Evolutionary conservation across 1,140 invertebrate genomes (phyloP).

Genomic region (Acromyrmex echinatior): DNA sequence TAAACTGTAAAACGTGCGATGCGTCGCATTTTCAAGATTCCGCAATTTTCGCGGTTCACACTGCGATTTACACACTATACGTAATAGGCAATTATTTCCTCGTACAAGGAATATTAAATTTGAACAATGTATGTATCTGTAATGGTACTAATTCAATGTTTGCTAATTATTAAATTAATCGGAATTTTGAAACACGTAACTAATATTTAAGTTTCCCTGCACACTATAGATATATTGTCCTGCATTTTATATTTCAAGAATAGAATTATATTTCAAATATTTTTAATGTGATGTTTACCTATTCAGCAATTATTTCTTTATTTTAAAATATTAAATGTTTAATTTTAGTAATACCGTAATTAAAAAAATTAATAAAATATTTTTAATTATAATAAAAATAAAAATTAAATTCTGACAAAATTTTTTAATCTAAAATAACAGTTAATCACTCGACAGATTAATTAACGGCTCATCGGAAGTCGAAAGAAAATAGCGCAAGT

Average conservation of each 20-base stretch:
- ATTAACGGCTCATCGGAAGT: not conserved
- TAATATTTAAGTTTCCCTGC: not conserved
- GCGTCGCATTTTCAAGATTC: conserved; percentile 11
- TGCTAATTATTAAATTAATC: not conserved
- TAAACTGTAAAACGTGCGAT: not conserved
- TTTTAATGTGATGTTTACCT: not conserved
- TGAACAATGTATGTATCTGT: not conserved
- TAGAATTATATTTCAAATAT: not conserved
- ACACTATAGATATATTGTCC: not conserved
- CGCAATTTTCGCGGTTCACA: conserved; percentile 8
- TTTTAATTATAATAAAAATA: not conserved
- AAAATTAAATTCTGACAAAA: not conserved
- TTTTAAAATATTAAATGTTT: not conserved
- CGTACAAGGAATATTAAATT: not conserved
- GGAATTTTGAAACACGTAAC: too few relatives aligned
- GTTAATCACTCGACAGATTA: conserved; percentile 8
- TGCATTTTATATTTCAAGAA: not conserved
- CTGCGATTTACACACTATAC: too few relatives aligned
- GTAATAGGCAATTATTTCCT: conserved; percentile 2
- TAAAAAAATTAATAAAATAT: not conserved
- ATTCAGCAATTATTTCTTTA: not conserved
- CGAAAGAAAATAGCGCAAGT: not conserved
- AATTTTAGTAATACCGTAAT: not conserved
- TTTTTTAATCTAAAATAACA: not conserved
- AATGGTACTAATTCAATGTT: not conserved